phyloP scores from a whole-genome alignment of 2,113 vertebrate genomes.

The Gymnocephalus cernua region DNA sequence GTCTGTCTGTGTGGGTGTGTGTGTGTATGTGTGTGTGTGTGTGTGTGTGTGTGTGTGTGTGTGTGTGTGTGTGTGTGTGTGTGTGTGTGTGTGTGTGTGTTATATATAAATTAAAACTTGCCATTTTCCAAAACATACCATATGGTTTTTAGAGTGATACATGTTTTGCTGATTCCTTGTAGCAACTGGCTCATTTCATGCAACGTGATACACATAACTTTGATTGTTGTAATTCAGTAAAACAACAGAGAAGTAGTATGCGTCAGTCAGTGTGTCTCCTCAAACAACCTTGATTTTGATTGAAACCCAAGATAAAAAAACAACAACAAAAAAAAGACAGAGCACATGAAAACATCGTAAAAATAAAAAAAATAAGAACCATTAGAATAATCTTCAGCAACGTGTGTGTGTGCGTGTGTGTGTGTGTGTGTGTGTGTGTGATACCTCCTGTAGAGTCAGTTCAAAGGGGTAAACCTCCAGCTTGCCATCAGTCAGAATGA shows the following conservation, averaged over 20 bases:
- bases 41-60: too few species aligned
- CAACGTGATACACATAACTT: not conserved
- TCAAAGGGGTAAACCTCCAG: conserved; percentile 87
- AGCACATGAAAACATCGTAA: not conserved
- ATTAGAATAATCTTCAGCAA: not conserved
- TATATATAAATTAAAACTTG: too few species aligned
- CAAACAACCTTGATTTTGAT: not conserved
- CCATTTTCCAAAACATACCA: too few species aligned
- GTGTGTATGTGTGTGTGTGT: too few species aligned
- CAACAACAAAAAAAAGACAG: not conserved
- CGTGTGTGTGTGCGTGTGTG: not conserved
- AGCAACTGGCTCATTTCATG: not conserved
- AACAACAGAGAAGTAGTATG: conserved; percentile 1
- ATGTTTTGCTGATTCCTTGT: not conserved
- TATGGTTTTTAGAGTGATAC: not conserved
- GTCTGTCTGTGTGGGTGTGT: too few species aligned
- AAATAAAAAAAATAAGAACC: not conserved
- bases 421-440: not conserved
- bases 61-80: too few species aligned
- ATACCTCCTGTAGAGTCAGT: conserved; percentile 89
- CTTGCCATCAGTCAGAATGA: conserved; percentile 95
- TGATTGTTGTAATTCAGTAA: conserved; percentile 3
- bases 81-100: too few species aligned
- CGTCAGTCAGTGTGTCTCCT: not conserved
- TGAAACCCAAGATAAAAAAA: not conserved